Evolutionary conservation across 2,888 invertebrate species (phyloP).

Genomic region (Rugalucina vietnamica): DNA sequence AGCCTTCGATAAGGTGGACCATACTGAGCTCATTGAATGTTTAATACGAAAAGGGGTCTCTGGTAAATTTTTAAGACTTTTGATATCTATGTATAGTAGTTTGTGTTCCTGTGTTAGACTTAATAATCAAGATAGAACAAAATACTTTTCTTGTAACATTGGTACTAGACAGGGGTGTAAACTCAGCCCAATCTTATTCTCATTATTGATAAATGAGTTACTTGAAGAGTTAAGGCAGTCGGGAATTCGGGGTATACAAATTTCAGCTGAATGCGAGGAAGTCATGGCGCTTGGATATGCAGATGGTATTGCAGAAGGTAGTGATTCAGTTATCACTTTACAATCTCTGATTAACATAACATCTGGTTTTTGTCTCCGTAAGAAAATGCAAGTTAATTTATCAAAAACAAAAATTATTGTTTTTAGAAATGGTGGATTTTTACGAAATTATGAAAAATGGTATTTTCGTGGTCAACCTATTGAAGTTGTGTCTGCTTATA

Average conservation of each 20-base stretch:
- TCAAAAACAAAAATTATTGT: background rate
- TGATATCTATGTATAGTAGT: background rate
- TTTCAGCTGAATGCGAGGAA: background rate
- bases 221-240: background rate
- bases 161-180: background rate
- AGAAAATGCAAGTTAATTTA: no score
- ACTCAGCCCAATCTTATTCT: background rate
- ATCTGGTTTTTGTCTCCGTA: background rate
- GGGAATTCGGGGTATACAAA: background rate
- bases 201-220: background rate
- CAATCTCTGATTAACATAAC: background rate
- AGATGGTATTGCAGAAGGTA: background rate
- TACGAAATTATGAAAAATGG: background rate
- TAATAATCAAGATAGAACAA: background rate
- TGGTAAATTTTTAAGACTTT: background rate
- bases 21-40: background rate
- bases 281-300: background rate
- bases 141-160: constrained; percentile 1
- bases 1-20: background rate
- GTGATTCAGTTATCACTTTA: background rate
- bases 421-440: background rate
- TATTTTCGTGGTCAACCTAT: background rate
- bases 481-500: background rate
- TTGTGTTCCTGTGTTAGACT: background rate
- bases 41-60: background rate